These are phyloP conservation scores for Osmerus mordax DNA, from an alignment of 2,113 vertebrate species.

Conservation along the genomic window DNA sequence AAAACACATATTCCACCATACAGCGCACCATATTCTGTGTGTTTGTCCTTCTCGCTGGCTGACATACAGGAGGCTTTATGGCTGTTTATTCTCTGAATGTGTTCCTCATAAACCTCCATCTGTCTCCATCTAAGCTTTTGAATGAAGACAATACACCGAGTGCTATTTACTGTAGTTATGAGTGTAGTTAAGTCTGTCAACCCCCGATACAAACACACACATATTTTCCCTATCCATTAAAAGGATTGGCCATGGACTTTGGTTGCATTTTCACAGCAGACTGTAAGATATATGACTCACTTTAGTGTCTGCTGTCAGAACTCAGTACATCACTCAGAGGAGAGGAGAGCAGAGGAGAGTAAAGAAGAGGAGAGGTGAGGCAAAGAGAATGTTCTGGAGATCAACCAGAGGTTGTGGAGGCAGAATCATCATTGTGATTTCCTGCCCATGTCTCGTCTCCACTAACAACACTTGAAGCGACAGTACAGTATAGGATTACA, in stretches of 20 bases:
- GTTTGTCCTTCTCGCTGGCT: conserved; percentile 49
- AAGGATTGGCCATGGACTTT: conserved; percentile 52
- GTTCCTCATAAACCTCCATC: conserved; percentile 41
- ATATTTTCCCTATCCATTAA: conserved; percentile 38
- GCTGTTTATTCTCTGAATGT: conserved; percentile 55
- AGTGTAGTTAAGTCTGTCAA: conserved; percentile 23
- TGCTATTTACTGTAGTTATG: too few species aligned
- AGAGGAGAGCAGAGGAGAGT: conserved; percentile 39
- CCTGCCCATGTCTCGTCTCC: conserved; percentile 24
- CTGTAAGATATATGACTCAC: conserved; percentile 53
- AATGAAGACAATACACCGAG: conserved; percentile 43
- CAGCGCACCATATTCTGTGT: conserved; percentile 28
- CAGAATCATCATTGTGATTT: conserved; percentile 42
- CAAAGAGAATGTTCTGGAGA: conserved; percentile 54
- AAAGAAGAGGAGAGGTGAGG: conserved; percentile 17
- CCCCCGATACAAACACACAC: conserved; percentile 1
- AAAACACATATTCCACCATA: conserved; percentile 32
- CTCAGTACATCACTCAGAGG: conserved; percentile 62
- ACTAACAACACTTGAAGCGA: conserved; percentile 10
- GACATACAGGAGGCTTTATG: conserved; percentile 44
- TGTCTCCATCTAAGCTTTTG: conserved; percentile 42
- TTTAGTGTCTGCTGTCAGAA: conserved; percentile 68
- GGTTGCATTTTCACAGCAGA: conserved; percentile 34
- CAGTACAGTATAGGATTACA: conserved; percentile 41
- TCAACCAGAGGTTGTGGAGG: conserved; percentile 57